Evolutionary conservation across 2,113 vertebrate species (phyloP).

Genomic region (Macquaria ambigua): DNA sequence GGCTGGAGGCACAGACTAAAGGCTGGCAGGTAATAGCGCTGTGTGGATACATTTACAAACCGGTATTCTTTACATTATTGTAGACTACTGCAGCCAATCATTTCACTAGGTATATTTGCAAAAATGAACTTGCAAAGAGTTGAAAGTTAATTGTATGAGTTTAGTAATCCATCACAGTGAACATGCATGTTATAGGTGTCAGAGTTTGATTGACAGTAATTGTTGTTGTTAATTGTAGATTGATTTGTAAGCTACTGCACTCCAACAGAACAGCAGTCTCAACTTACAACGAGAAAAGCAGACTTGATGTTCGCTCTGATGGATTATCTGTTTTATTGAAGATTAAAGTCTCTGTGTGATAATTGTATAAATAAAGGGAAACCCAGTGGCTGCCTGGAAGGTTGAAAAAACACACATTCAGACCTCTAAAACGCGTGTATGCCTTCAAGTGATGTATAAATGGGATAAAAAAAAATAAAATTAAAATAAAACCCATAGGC

Average conservation of each 20-base stretch:
- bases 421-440: background rate
- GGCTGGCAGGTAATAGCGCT: no score
- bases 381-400: background rate
- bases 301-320: background rate
- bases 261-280: background rate
- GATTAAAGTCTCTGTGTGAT: background rate
- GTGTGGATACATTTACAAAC: background rate
- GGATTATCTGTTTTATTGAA: background rate
- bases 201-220: background rate
- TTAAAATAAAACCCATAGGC: background rate
- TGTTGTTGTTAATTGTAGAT: conserved; percentile 2
- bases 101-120: no score
- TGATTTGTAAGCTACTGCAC: background rate
- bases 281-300: background rate
- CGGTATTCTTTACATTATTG: background rate
- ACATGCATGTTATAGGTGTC: background rate
- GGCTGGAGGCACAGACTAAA: background rate
- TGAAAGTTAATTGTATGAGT: background rate
- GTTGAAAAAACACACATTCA: background rate
- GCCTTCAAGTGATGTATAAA: no score
- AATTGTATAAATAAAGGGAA: background rate
- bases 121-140: no score
- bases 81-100: background rate
- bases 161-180: background rate
- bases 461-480: background rate